Evolutionary conservation across 2,797 vertebrate genomes (phyloP).

Genomic region (Neosilurus mollespiculum): DNA sequence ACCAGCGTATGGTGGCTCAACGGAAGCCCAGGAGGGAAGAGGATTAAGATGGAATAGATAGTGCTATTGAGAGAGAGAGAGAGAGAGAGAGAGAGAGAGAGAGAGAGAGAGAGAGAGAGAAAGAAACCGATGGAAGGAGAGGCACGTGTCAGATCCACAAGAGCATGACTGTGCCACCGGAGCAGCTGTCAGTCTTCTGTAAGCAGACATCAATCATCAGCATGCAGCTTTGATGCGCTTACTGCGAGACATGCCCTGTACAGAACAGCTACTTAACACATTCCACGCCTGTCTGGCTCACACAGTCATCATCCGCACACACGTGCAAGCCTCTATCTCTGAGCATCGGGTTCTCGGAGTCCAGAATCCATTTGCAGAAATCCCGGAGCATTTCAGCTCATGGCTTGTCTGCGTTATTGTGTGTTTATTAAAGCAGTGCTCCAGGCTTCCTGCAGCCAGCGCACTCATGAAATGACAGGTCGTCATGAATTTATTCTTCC

Average conservation of each 20-base stretch:
- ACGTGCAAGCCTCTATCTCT: background rate
- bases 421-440: background rate
- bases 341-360: background rate
- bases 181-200: constrained; percentile 47
- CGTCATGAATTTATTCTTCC: background rate
- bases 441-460: background rate
- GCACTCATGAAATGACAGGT: background rate
- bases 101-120: constrained; percentile 17
- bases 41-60: constrained; percentile 73
- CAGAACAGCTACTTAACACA: constrained; percentile 47
- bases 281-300: background rate
- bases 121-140: background rate
- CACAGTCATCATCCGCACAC: background rate
- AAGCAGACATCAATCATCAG: constrained; percentile 63
- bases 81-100: background rate
- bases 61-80: constrained; percentile 60
- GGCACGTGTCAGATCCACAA: constrained; percentile 27
- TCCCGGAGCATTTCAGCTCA: background rate
- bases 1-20: constrained; percentile 56
- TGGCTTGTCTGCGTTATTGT: background rate
- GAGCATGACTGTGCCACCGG: constrained; percentile 34
- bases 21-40: constrained; percentile 52
- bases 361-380: background rate
- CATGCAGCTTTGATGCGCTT: constrained; percentile 39
- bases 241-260: constrained; percentile 47